A percentile compares a stretch with the other conserved stretches of the same genome.
phyloP scores from a whole-genome alignment of 2,888 invertebrate species.

The Crematogaster levior region DNA sequence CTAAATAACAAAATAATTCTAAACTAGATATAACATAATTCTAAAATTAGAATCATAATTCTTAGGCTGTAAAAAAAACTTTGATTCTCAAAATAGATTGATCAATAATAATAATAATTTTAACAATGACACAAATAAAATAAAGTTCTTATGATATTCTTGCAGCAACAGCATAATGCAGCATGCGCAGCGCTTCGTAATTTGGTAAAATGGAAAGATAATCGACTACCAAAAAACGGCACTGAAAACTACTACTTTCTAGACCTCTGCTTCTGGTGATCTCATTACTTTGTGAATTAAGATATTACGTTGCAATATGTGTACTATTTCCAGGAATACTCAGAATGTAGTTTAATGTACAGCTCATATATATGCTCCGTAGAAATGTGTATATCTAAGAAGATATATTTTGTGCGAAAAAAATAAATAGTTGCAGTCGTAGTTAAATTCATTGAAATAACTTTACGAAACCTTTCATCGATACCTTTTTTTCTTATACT shows the following conservation, averaged over 20 bases:
- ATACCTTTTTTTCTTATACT: background rate
- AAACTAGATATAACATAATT: too few species aligned
- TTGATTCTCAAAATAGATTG: background rate
- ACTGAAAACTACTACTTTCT: conserved; percentile 54
- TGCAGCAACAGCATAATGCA: conserved; percentile 54
- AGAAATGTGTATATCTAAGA: conserved; percentile 58
- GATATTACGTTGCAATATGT: conserved; percentile 35
- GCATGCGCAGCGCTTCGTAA: conserved; percentile 46
- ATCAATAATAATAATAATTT: background rate
- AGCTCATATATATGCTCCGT: conserved; percentile 55
- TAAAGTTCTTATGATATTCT: background rate
- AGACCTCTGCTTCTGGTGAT: conserved; percentile 59
- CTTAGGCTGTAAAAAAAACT: background rate
- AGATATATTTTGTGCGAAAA: conserved; percentile 69
- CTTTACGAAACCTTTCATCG: background rate
- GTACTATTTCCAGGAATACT: conserved; percentile 37
- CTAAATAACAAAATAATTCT: conserved; percentile 6
- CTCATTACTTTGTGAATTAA: conserved; percentile 45
- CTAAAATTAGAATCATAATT: background rate
- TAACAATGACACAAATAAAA: background rate
- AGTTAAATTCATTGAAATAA: conserved; percentile 3
- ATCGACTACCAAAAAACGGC: conserved; percentile 9
- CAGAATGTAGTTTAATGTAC: conserved; percentile 68
- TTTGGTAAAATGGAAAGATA: conserved; percentile 51
- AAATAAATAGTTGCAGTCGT: conserved; percentile 68